Evolutionary conservation across 2,888 invertebrate genomes (phyloP).

Genomic region (Drosophila silvestris): DNA sequence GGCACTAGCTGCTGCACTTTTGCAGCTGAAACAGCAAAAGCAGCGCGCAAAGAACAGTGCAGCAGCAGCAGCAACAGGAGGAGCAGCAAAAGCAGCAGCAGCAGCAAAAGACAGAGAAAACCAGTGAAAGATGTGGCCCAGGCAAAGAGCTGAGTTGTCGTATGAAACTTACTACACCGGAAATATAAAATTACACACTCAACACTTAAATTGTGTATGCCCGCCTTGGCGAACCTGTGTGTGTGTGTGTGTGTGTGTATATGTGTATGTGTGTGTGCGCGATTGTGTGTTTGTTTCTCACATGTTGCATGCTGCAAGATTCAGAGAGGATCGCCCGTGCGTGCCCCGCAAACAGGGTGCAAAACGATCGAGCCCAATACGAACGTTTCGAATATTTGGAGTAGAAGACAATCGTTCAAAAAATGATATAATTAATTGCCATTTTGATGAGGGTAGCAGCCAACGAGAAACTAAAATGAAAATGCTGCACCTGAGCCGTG

Average conservation of each 20-base stretch:
- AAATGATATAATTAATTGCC: constrained; percentile 57
- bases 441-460: constrained; percentile 57
- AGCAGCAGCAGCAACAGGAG: constrained; percentile 5
- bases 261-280: constrained; percentile 9
- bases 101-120: constrained; percentile 51
- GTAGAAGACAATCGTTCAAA: constrained; percentile 39
- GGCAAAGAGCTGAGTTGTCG: constrained; percentile 68
- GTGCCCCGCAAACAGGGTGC: constrained; percentile 65
- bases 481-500: constrained; percentile 52
- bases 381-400: constrained; percentile 41
- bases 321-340: constrained; percentile 50
- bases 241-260: constrained; percentile 22
- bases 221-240: constrained; percentile 24
- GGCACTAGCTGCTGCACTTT: constrained; percentile 56
- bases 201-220: constrained; percentile 82
- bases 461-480: constrained; percentile 9
- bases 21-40: constrained; percentile 79
- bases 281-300: constrained; percentile 46
- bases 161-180: constrained; percentile 83
- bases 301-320: constrained; percentile 77
- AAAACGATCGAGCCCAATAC: constrained; percentile 69
- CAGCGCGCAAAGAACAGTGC: constrained; percentile 32
- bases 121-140: constrained; percentile 72
- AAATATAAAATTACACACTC: constrained; percentile 85
- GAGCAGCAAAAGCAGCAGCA: neutral